Base-by-base conservation (phyloP, 2,888 invertebrate species). In the Embidobia sp. region DNA sequence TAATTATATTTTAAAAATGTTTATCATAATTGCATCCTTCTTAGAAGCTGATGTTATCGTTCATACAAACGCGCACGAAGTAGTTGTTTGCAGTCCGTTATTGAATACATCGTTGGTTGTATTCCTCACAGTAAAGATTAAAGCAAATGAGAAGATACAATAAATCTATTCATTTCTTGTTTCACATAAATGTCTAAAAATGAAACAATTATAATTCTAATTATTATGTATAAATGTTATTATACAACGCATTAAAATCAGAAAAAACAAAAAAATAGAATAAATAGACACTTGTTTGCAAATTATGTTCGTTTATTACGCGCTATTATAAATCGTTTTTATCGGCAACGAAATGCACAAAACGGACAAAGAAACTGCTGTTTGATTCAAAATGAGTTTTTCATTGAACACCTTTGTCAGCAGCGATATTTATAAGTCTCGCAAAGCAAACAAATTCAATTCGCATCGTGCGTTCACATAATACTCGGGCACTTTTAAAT, bases 111-210 rank as follows among this genome's bases (percentile, higher is more conserved):
- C 33, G 48, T 48, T 27, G 16, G 26, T 57, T 64, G 57, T 73
- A 73, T 64, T 64, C 72, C 72, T 73, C 57, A 72, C 63, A 63
- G 55, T 55, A 49, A 63, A 73, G 55, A 73, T 73, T 73, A 73
- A 73, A 64, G 55, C 53, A 42, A 73, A 63, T 42, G 63, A n/a
- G 13, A 4, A 27, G 57, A 64, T 63, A 72, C 51, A 57, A 73
- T 73, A 64, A 46, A 73, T 48, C 53, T 40, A 53, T 27, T 55
- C 72, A 40, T 64, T 73, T 42, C 55, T 19, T 49, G 33, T 48
- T 19, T 33, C 42, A 42, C 61, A 61, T 46, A 55, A 46, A 29
- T 59, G 73, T 22, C 42, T 22, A 31, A n/a, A n/a, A n/a, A n/a
- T n/a, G n/a, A 37, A 63, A 73, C 26, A 44, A 64, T 64, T 73